A percentile compares a stretch with the other conserved stretches of the same genome.
phyloP scores from a whole-genome alignment of 2,888 invertebrate genomes.

The Rhaphigaster nebulosa region DNA sequence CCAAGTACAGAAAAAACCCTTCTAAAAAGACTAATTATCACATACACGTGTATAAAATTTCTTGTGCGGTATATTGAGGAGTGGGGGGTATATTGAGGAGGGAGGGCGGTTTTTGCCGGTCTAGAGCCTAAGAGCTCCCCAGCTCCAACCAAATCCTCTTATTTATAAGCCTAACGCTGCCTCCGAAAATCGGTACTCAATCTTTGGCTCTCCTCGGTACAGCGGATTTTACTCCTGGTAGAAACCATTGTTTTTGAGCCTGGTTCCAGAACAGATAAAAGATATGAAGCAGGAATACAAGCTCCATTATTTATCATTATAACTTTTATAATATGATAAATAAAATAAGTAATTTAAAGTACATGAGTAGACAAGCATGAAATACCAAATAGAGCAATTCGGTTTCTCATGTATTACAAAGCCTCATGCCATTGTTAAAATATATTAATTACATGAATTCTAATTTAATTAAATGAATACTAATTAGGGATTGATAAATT shows the following conservation, averaged over 20 bases:
- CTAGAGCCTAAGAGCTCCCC: neutral
- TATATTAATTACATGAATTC: too few species aligned
- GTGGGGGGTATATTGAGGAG: neutral
- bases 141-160: neutral
- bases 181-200: slow-evolving; percentile 3
- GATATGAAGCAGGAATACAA: neutral
- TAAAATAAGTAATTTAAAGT: too few species aligned
- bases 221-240: neutral
- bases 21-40: neutral
- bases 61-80: neutral
- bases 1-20: neutral
- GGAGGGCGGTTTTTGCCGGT: neutral
- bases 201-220: neutral
- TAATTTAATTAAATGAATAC: too few species aligned
- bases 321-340: too few species aligned
- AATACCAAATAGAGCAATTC: too few species aligned
- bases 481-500: too few species aligned
- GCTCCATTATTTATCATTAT: neutral
- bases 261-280: neutral
- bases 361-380: too few species aligned
- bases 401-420: too few species aligned
- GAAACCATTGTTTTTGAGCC: neutral
- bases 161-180: slow-evolving; percentile 26
- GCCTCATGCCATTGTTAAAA: too few species aligned
- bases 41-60: neutral